Evolutionary conservation across 2,888 invertebrate species (phyloP).

Genomic region (Aspidiotus rigidus): DNA sequence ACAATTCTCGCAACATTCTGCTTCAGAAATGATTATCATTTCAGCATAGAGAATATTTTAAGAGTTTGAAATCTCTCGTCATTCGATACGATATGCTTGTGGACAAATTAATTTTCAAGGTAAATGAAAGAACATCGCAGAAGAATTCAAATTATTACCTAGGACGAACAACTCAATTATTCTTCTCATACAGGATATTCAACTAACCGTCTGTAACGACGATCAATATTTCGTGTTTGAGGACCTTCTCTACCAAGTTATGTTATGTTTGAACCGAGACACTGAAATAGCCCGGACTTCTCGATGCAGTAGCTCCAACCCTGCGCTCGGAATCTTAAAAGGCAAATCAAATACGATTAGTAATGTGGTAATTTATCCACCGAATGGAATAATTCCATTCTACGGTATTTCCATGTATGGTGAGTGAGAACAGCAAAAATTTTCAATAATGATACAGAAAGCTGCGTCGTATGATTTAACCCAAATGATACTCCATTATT

Average conservation of each 20-base stretch:
- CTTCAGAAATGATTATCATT: slow-evolving; percentile 5
- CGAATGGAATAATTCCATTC: slow-evolving; percentile 89
- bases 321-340: slow-evolving; percentile 64
- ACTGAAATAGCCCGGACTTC: slow-evolving; percentile 66
- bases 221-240: slow-evolving; percentile 98
- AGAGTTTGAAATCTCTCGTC: slow-evolving; percentile 69
- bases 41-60: slow-evolving; percentile 52
- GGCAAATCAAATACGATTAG: slow-evolving; percentile 59
- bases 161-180: background rate
- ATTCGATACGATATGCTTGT: slow-evolving; percentile 83
- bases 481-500: background rate
- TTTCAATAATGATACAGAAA: background rate
- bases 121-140: slow-evolving; percentile 39
- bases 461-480: background rate
- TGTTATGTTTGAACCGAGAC: slow-evolving; percentile 87
- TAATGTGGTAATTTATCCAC: slow-evolving; percentile 72
- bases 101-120: slow-evolving; percentile 86
- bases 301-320: slow-evolving; percentile 48
- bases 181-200: slow-evolving; percentile 59
- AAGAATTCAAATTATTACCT: background rate
- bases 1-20: slow-evolving; percentile 8
- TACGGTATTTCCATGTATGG: slow-evolving; percentile 97
- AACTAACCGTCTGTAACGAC: slow-evolving; percentile 90
- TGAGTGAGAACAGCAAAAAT: slow-evolving; percentile 45
- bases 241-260: slow-evolving; percentile 84